Evolutionary conservation across 2,113 vertebrate species (phyloP), one percentile per base, ranked within the genome.

Genomic region (Hippocampus comes): DNA sequence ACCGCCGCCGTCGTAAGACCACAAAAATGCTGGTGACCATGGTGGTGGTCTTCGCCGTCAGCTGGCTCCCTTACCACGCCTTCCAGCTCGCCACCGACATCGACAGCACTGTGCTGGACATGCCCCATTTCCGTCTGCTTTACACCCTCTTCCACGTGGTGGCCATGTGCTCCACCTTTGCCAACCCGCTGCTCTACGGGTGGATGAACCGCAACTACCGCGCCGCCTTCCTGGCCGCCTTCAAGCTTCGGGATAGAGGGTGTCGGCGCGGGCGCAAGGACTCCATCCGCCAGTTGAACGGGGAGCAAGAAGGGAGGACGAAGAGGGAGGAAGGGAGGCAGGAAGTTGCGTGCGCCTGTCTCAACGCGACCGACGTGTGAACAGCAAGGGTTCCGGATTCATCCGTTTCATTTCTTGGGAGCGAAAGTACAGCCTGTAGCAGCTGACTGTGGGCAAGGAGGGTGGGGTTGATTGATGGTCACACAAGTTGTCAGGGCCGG

Each of bases 201-300:
- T 99, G 97, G 97, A 99, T 99, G 97, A 99, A 99, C 80, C 95
- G 91, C 83, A 99, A 99, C 91, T 99, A 97, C 83, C 93, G 96
- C 49, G 93, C 90, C 4, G 96, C 95, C 17, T 99, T 98, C 87
- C 86, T 95, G 10, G 93, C 94, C 0, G 94, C 95, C 41, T 99
- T 96, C 80, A 94, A 86, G 92, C 93, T 94, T 46, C 90, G 89
- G 86, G 71, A 90, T 79, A 82, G 85, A 60, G 78, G 73, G 9
- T 82, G 77, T 18, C 42, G 82, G 34, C 1, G 67, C 10, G 66
- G 76, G 0, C 71, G 84, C 23, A 48, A 85, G 68, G 87, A 89
- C 72, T 85, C 84, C 75, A 68, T 89, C 2, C 89, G 84, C 11
- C 89, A 86, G 0, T 51, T 76, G 0, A 70, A 69, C 0, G 78